These are phyloP conservation scores for Nematostella vectensis DNA, from an alignment of 92 coral and sea anemone species.

Conservation along the genomic window DNA sequence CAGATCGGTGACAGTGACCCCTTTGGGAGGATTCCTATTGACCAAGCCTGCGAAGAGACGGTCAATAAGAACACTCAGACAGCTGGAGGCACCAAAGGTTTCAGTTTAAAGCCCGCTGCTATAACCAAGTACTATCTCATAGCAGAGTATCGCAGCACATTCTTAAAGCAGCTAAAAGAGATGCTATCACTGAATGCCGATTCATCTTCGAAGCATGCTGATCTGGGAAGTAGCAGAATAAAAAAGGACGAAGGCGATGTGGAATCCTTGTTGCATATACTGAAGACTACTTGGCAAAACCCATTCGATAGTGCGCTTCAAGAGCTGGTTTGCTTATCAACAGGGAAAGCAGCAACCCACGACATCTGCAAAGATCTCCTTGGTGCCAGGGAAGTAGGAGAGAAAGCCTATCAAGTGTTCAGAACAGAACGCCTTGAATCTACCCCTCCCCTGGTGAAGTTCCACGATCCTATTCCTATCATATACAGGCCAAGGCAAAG, in stretches of 20 bases:
- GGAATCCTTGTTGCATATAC: constrained; percentile 15
- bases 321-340: constrained; percentile 25
- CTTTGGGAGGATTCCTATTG: constrained; percentile 22
- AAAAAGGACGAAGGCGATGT: constrained; percentile 34
- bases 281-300: constrained; percentile 23
- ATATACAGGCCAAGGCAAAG: constrained; percentile 16
- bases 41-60: constrained; percentile 43
- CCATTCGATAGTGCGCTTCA: constrained; percentile 25
- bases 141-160: constrained; percentile 29
- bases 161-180: constrained; percentile 27
- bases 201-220: constrained; percentile 15
- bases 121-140: constrained; percentile 34
- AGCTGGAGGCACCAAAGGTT: constrained; percentile 41
- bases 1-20: constrained; percentile 26
- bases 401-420: constrained; percentile 24
- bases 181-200: constrained; percentile 6
- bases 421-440: constrained; percentile 21
- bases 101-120: constrained; percentile 31
- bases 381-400: constrained; percentile 22
- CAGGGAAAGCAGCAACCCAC: constrained; percentile 31
- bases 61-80: constrained; percentile 41
- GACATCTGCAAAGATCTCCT: constrained; percentile 27
- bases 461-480: constrained; percentile 20
- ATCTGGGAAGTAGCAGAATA: constrained; percentile 25
- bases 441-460: constrained; percentile 18